Evolutionary conservation across 2,113 vertebrate species (phyloP), one percentile per base, ranked within the genome.

Genomic region (Zosterops borbonicus): DNA sequence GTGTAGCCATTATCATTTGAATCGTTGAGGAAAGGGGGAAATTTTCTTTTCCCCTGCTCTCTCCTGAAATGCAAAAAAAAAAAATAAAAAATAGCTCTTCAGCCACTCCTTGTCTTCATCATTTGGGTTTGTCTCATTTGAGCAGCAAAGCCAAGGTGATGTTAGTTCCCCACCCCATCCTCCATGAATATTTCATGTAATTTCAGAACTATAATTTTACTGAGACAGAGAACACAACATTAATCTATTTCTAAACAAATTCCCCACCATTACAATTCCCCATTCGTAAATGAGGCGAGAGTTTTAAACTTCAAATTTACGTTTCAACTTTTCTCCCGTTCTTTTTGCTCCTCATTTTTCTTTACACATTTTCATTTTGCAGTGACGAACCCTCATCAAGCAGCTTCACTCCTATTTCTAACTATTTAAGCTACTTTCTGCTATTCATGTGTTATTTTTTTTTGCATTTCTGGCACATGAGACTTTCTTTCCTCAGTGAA

Each of bases 111-210:
- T 41, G 63, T 52, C 85, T 84, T 83, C 89, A 83, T 79, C 73
- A 58, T 68, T 78, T 71, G 18, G 3, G 44, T 84, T 94, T 75
- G 44, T 71, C 94, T 79, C 58, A 53, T 89, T 55, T 65, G 58
- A 94, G 77, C 69, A 84, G 83, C 46, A 89, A 88, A 92, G 52
- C 93, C 85, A 81, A 94, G 90, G 92, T 95, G 93, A 86, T 65
- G 41, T 62, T 28, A 35, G 64, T 46, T 68, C 63, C 74, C 46
- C 73, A 73, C 82, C 83, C 13, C 31, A 27, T 63, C n/a, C 59
- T 64, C 77, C 53, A 96, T 96, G 93, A 96, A 97, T 97, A 95
- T 95, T 96, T 96, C 83, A 97, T 95, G 86, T 76, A 93, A 93
- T 97, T 92, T 95, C 80, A 33, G 68, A 87, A 76, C 83, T 84